A percentile compares a stretch with the other conserved stretches of the same genome.
Conservation (phyloP, 2,888 invertebrate species). For the Malthinus flaveolus region DNA sequence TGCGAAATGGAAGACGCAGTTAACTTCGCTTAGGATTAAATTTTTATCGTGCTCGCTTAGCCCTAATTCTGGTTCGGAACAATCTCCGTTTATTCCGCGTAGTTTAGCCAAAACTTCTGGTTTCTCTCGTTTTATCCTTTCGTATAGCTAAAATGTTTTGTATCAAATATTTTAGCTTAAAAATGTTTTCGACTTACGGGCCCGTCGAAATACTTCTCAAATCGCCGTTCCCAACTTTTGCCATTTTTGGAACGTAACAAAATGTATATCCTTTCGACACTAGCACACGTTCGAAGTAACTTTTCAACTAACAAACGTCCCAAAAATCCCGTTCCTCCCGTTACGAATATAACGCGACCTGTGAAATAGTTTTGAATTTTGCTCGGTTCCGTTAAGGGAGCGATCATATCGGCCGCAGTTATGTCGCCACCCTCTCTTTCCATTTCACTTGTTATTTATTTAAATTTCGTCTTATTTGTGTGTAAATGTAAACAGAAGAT, state of each 20-base stretch:
- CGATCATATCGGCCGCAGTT: slow-evolving; percentile 55
- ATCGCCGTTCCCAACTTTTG: slow-evolving; percentile 38
- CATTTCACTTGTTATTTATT: background rate
- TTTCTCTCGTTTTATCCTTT: slow-evolving; percentile 55
- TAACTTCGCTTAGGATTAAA: slow-evolving; percentile 58
- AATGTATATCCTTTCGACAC: slow-evolving; percentile 43
- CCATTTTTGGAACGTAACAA: slow-evolving; percentile 45
- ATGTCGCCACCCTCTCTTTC: slow-evolving; percentile 57
- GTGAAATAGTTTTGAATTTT: slow-evolving; percentile 43
- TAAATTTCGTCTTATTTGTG: background rate
- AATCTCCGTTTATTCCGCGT: slow-evolving; percentile 60
- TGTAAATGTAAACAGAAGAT: background rate
- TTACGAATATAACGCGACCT: slow-evolving; percentile 46
- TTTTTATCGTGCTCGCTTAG: slow-evolving; percentile 57
- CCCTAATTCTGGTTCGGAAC: slow-evolving; percentile 58
- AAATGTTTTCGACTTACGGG: slow-evolving; percentile 55
- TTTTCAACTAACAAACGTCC: slow-evolving; percentile 48
- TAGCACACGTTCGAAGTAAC: slow-evolving; percentile 47
- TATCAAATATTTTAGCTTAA: slow-evolving; percentile 48
- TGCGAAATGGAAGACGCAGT: slow-evolving; percentile 74
- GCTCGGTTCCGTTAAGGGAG: slow-evolving; percentile 7
- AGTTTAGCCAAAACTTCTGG: slow-evolving; percentile 62
- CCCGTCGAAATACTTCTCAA: slow-evolving; percentile 63
- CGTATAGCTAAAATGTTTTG: slow-evolving; percentile 54
- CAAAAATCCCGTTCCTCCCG: slow-evolving; percentile 50